A percentile compares a stretch with the other conserved stretches of the same genome.
phyloP scores from a whole-genome alignment of 2,888 invertebrate species.

The Drosophila multiciliata region DNA sequence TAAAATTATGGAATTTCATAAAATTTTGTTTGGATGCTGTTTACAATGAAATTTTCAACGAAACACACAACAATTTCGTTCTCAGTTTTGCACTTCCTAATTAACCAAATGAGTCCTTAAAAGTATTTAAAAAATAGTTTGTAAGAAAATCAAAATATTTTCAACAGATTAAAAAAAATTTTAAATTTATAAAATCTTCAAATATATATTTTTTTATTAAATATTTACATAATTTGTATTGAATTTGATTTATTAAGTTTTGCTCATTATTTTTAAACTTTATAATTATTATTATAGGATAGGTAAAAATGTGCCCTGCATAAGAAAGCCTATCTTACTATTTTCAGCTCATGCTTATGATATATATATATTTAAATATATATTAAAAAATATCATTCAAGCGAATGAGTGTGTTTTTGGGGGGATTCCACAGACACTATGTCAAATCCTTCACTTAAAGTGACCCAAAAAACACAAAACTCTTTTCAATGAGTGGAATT shows the following conservation, averaged over 20 bases:
- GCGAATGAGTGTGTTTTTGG: background rate
- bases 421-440: background rate
- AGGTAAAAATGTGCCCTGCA: background rate
- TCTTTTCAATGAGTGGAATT: conserved; percentile 14
- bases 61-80: background rate
- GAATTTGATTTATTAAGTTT: background rate
- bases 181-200: too few relatives aligned
- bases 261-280: rapidly evolving
- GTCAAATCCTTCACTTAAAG: conserved; percentile 24
- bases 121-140: background rate
- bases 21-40: background rate
- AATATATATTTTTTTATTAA: too few relatives aligned
- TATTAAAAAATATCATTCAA: too few relatives aligned
- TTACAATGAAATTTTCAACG: background rate
- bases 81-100: background rate
- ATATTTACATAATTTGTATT: background rate
- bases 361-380: too few relatives aligned
- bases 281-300: background rate
- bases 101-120: background rate
- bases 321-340: background rate
- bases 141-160: background rate
- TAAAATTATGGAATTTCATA: background rate
- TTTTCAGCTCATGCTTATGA: background rate
- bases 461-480: conserved; percentile 54
- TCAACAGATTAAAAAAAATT: background rate